Base-by-base conservation (phyloP, 2,113 vertebrate genomes). In the Stercorarius parasiticus region DNA sequence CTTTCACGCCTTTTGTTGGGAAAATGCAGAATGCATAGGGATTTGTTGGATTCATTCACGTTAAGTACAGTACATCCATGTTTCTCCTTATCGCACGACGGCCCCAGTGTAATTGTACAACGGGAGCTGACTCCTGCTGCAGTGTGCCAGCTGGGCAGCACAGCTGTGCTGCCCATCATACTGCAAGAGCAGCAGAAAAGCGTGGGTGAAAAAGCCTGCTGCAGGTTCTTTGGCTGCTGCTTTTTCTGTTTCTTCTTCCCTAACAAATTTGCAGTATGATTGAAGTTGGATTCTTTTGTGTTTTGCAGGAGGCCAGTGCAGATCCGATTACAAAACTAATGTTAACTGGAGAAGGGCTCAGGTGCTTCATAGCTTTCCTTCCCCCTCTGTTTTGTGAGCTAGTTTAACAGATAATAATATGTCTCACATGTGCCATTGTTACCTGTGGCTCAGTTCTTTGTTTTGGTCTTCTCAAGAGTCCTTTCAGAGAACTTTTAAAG, bases 141-240 rank as follows among this genome's bases (percentile, higher is more conserved):
- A 6, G n/a, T 0, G 9, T 34, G 65, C 55, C 5, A 12, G 61
- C 27, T 0, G 5, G 25, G 23, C 7, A 8, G 17, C 20, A 5
- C 5, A 15, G 59, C 69, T n/a, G 64, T 25, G 70, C 86, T 73
- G 58, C 67, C 1, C 2, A 8, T 27, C 3, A 0, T 25, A 52
- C 59, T 1, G 4, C 74, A 19, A 30, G 27, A 69, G 65, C 73
- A 72, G 69, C 1, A 1, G 22, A 34, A 65, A 34, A 65, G 40
- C 0, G 0, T 27, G 56, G 22, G 26, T 29, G 26, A n/a, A 11
- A 55, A 64, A 80, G 36, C 47, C 45, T 4, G 1, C 42, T 71
- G 71, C 20, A 34, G 26, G 11, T 40, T 64, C 66, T 66, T 47
- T 13, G 47, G 7, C 34, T 74, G 66, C 42, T 43, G 0, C 38